Conservation (phyloP, 2,113 vertebrate genomes). For the Clinocottus analis region DNA sequence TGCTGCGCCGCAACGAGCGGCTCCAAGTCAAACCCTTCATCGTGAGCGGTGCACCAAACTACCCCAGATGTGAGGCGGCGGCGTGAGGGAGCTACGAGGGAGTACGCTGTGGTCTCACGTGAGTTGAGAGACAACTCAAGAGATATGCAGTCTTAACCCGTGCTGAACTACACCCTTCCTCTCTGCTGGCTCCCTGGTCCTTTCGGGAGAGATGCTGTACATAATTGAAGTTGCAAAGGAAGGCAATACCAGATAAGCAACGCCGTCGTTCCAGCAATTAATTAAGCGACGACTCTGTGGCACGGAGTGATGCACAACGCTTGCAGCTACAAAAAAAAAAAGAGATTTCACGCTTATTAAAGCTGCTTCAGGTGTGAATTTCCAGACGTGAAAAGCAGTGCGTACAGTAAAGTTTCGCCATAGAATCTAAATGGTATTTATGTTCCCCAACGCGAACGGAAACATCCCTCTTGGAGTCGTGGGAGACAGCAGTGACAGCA, state of each 20-base stretch:
- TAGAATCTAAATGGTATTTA: neutral
- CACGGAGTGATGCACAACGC: constrained; percentile 13
- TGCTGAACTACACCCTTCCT: neutral
- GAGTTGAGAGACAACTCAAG: constrained; percentile 14
- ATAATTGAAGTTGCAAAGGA: constrained; percentile 47
- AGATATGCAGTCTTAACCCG: constrained; percentile 23
- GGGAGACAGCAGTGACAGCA: neutral
- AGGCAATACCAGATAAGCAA: constrained; percentile 42
- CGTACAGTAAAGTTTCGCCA: neutral
- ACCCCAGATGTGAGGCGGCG: constrained; percentile 12
- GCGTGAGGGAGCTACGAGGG: constrained; percentile 28
- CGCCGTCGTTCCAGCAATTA: neutral
- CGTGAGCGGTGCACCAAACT: constrained; percentile 10
- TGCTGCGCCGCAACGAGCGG: neutral
- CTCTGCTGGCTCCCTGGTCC: constrained; percentile 3
- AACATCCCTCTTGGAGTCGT: neutral
- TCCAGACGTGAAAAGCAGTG: neutral
- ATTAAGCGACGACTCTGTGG: constrained; percentile 20
- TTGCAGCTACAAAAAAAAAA: neutral
- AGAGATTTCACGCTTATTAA: constrained; percentile 7
- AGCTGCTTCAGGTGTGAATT: neutral
- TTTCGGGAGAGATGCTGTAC: constrained; percentile 17
- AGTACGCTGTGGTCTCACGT: constrained; percentile 4
- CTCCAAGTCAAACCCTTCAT: constrained; percentile 6
- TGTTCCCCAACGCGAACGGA: neutral